Evolutionary conservation across 2,113 vertebrate genomes (phyloP).

Genomic region (Calonectris borealis): DNA sequence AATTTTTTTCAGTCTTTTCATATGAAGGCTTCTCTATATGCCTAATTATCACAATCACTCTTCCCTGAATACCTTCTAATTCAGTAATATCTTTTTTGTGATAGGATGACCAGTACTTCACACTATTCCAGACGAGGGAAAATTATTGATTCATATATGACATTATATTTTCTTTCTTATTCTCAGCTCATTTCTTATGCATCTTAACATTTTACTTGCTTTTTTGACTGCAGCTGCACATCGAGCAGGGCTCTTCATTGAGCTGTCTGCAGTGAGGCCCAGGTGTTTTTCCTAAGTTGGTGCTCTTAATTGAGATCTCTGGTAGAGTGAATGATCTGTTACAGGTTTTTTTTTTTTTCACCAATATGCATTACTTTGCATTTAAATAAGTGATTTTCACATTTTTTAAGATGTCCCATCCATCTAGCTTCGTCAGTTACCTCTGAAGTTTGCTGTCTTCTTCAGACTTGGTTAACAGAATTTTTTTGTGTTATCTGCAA

Average conservation of each 20-base stretch:
- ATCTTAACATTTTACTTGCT: neutral
- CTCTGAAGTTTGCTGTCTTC: neutral
- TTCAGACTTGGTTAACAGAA: neutral
- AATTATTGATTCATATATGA: conserved; percentile 28
- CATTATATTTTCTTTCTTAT: conserved; percentile 30
- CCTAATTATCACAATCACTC: conserved; percentile 39
- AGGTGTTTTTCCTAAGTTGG: neutral
- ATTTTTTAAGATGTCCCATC: neutral
- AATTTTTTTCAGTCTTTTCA: conserved; percentile 8
- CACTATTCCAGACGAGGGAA: neutral
- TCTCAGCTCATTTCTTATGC: neutral
- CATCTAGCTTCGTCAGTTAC: neutral
- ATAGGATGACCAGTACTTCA: conserved; percentile 11
- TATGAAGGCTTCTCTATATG: neutral
- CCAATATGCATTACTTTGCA: neutral
- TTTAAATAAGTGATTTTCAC: neutral
- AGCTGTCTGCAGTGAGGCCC: neutral
- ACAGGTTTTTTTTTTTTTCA: neutral
- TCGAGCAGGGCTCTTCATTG: neutral
- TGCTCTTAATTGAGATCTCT: neutral
- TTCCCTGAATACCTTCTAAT: conserved; percentile 52
- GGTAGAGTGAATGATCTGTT: neutral
- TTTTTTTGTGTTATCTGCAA: neutral
- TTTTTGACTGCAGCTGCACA: neutral
- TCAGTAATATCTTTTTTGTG: conserved; percentile 26